Conservation (phyloP, 2,888 invertebrate species). For the Tipula lateralis region DNA sequence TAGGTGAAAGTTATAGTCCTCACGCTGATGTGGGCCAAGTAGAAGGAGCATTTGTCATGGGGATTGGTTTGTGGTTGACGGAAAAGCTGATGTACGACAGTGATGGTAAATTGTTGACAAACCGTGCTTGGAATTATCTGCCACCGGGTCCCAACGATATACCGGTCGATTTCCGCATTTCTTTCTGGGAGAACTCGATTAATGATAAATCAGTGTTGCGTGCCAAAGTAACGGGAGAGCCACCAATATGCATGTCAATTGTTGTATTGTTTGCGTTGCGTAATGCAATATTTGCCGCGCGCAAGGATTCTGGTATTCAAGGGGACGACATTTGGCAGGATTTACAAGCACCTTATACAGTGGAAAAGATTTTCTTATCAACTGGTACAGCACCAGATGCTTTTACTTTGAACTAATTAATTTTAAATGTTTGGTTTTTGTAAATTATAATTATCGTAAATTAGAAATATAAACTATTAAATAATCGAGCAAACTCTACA, state of each 20-base stretch:
- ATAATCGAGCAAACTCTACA: too few relatives aligned
- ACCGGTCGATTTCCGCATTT: constrained; percentile 63
- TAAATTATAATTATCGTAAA: neutral
- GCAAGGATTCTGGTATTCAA: constrained; percentile 57
- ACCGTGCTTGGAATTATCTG: constrained; percentile 78
- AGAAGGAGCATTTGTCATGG: constrained; percentile 77
- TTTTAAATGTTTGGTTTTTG: neutral
- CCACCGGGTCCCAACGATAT: constrained; percentile 73
- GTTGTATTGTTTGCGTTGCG: constrained; percentile 48
- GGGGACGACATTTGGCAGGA: constrained; percentile 40
- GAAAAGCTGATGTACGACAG: constrained; percentile 65
- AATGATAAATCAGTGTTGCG: constrained; percentile 59
- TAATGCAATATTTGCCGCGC: constrained; percentile 62
- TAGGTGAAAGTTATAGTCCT: constrained; percentile 67
- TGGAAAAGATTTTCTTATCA: constrained; percentile 42
- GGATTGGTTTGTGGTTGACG: constrained; percentile 67
- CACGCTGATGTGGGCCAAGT: constrained; percentile 69
- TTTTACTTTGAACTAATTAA: constrained; percentile 37
- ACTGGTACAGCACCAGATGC: constrained; percentile 40
- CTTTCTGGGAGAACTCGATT: constrained; percentile 50
- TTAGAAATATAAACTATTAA: neutral
- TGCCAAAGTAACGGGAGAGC: constrained; percentile 58
- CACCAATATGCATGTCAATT: constrained; percentile 55
- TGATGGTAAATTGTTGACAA: constrained; percentile 64
- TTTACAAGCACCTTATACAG: constrained; percentile 45